Percentiles rank a stretch among this genome's conserved stretches.
Evolutionary conservation across 2,113 vertebrate genomes (phyloP).

Genomic region (Sorex fumeus): DNA sequence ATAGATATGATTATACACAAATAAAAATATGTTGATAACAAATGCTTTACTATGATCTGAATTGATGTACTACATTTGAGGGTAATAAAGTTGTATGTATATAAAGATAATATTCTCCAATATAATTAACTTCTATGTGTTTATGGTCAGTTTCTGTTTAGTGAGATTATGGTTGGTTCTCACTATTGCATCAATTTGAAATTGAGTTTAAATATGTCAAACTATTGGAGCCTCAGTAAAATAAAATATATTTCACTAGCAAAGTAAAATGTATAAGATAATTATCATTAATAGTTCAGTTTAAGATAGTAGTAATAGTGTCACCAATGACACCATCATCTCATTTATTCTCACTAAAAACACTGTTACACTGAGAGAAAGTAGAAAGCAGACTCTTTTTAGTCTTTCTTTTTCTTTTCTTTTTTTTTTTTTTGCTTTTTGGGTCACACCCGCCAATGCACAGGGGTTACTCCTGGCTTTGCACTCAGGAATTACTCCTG

Average conservation of each 20-base stretch:
- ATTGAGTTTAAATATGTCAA: conserved; percentile 1
- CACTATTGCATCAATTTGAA: conserved; percentile 18
- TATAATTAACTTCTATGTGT: not conserved
- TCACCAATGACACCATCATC: not conserved
- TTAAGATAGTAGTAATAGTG: conserved; percentile 16
- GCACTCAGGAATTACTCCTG: too few species aligned
- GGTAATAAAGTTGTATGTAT: not conserved
- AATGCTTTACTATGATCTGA: conserved; percentile 16
- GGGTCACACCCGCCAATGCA: too few species aligned
- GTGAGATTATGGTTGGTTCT: not conserved
- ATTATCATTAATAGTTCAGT: conserved; percentile 38
- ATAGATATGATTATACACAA: not conserved
- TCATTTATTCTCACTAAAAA: conserved; percentile 10
- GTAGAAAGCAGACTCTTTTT: not conserved
- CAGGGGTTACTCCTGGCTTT: too few species aligned
- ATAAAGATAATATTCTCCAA: conserved; percentile 43
- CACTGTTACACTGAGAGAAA: not conserved
- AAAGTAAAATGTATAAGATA: conserved; percentile 17
- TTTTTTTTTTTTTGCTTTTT: too few species aligned
- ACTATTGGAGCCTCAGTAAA: not conserved
- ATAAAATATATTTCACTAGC: conserved; percentile 8
- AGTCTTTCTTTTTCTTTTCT: not conserved
- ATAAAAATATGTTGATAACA: not conserved
- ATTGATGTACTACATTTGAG: not conserved
- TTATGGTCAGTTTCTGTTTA: conserved; percentile 32